Evolutionary conservation across 2,797 vertebrate genomes (phyloP).

Genomic region (Sternarchorhynchus goeldii): DNA sequence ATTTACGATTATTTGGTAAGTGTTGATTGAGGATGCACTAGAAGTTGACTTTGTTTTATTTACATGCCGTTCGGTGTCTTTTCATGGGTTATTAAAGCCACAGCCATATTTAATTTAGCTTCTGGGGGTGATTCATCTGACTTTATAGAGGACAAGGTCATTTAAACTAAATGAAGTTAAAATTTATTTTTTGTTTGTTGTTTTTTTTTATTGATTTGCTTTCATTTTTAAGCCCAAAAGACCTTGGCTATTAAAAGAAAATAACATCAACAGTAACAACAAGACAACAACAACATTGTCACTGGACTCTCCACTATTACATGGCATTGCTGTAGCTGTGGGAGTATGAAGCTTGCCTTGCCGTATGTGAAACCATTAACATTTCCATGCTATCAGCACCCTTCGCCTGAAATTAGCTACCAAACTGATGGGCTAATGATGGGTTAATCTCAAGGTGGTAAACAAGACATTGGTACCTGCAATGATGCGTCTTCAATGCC

Average conservation of each 20-base stretch:
- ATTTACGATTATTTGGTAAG: neutral
- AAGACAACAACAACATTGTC: too few species aligned
- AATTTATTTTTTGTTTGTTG: too few species aligned
- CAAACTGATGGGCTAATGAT: neutral
- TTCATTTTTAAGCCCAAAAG: neutral
- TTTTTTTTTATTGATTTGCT: too few species aligned
- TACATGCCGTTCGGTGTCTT: neutral
- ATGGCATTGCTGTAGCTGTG: too few species aligned
- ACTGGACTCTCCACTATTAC: too few species aligned
- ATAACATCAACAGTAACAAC: too few species aligned
- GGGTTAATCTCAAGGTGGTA: neutral
- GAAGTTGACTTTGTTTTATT: neutral
- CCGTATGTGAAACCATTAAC: too few species aligned
- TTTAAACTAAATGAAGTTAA: neutral
- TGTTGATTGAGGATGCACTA: neutral
- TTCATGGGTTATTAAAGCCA: neutral
- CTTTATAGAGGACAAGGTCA: conserved; percentile 6
- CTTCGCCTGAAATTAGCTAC: too few species aligned
- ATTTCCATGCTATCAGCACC: too few species aligned
- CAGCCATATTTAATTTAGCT: conserved; percentile 6
- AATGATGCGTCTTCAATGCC: neutral
- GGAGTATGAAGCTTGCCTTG: too few species aligned
- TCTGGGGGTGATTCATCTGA: neutral
- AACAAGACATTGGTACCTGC: neutral
- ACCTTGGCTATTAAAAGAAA: neutral